A percentile compares a stretch with the other conserved stretches of the same genome.
Evolutionary conservation across 2,888 invertebrate genomes (phyloP).

Genomic region (Drosophila antonietae): DNA sequence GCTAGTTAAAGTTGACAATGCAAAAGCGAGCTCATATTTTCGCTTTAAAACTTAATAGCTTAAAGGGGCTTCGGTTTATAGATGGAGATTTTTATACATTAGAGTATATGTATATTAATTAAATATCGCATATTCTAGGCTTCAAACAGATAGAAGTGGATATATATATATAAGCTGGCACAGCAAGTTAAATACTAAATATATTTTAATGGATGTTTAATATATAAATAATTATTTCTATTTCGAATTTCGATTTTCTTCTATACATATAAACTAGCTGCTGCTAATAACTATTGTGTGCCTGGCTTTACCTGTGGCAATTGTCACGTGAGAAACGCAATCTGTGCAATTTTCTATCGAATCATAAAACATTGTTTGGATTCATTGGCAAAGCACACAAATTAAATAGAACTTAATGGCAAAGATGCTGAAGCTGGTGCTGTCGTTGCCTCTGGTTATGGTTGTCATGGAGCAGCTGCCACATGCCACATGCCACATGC

Average conservation of each 20-base stretch:
- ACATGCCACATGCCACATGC: slow-evolving; percentile 10
- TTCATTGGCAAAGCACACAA: slow-evolving; percentile 50
- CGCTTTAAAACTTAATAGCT: neutral
- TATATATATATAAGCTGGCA: too few relatives aligned
- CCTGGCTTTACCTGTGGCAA: neutral
- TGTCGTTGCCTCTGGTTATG: slow-evolving; percentile 1
- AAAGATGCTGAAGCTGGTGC: slow-evolving; percentile 9
- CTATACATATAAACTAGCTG: neutral
- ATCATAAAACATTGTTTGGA: slow-evolving; percentile 37
- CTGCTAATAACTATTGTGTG: neutral
- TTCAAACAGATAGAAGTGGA: too few relatives aligned
- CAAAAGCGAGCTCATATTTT: neutral
- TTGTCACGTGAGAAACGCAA: slow-evolving; percentile 2
- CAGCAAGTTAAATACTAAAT: too few relatives aligned
- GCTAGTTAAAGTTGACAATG: neutral
- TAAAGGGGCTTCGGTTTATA: neutral
- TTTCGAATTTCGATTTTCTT: neutral
- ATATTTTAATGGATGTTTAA: too few relatives aligned
- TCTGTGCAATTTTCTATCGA: neutral
- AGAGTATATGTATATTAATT: too few relatives aligned
- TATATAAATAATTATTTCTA: too few relatives aligned
- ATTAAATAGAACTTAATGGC: slow-evolving; percentile 62
- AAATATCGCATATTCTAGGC: too few relatives aligned
- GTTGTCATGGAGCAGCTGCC: slow-evolving; percentile 26
- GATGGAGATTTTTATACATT: neutral